Percentiles rank a stretch among this genome's conserved stretches.
Conservation (phyloP, 2,888 invertebrate genomes). For the Drosophila siamana region DNA sequence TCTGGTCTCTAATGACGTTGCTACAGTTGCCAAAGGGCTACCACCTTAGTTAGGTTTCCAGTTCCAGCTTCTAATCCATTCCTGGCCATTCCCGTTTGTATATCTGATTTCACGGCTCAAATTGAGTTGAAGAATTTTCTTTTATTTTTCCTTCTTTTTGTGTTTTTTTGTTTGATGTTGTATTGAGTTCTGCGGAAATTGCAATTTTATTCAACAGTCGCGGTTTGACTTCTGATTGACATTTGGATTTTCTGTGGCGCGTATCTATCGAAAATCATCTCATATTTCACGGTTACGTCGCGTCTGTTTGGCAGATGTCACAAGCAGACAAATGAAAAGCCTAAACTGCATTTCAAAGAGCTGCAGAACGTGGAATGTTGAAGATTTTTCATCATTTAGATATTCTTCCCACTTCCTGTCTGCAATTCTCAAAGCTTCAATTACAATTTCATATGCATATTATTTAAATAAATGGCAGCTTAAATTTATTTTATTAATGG, state of each 20-base stretch:
- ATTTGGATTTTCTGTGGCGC: conserved; percentile 52
- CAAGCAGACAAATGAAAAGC: conserved; percentile 27
- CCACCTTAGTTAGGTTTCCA: conserved; percentile 40
- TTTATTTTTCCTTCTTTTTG: conserved; percentile 5
- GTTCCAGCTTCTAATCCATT: conserved; percentile 39
- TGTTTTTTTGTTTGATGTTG: not conserved
- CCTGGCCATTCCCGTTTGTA: conserved; percentile 22
- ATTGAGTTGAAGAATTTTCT: conserved; percentile 63
- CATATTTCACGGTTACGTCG: conserved; percentile 60
- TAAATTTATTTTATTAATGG: not conserved
- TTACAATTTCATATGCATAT: not conserved
- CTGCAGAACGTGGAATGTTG: no score
- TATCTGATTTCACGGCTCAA: conserved; percentile 75
- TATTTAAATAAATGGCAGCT: no score
- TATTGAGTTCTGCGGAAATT: conserved; percentile 63
- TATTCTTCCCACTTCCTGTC: no score
- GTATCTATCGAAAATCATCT: conserved; percentile 32
- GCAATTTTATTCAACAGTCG: conserved; percentile 63
- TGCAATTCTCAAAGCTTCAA: not conserved
- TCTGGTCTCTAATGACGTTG: not conserved
- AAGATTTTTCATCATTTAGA: no score
- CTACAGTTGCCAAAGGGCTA: conserved; percentile 16
- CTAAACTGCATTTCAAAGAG: conserved; percentile 1
- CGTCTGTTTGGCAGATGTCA: conserved; percentile 58
- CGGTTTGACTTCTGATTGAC: conserved; percentile 77